Base-by-base conservation (phyloP, 2,113 vertebrate species). In the Microtus pennsylvanicus region DNA sequence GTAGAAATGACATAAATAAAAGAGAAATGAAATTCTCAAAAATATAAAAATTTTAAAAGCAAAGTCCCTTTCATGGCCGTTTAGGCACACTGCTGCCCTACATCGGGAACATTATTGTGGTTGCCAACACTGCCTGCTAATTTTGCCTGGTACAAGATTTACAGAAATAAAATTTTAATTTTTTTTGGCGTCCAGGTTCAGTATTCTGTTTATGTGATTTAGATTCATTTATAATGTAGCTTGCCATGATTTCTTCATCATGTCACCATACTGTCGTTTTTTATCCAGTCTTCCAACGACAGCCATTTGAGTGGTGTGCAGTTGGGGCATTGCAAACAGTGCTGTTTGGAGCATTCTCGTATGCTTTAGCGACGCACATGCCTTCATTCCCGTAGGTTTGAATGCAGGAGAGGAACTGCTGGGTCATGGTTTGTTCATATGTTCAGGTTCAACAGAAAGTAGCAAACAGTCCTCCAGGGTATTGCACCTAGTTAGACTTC, bases 131-230 rank as follows among this genome's bases (percentile, higher is more conserved):
- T 3, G 52, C n/a, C 1, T 85, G 35, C 30, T 91, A 38, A 9
- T 92, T 96, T 92, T 95, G 63, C 8, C 45, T 67, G 12, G 45
- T 96, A 74, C 70, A 65, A 78, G n/a, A 94, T 89, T 94, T 90
- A 9, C 72, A 89, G 72, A 91, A 96, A 90, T 63, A 75, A 52
- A 72, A 74, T 67, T 52, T 89, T 33, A 89, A 82, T 75, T 50
- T 93, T 69, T 24, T 83, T 47, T 96, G 26, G 11, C 0, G 85
- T 90, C 93, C 52, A 78, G 67, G 22, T 35, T 87, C 69, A 89
- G 80, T 38, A 45, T 89, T 89, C 52, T 95, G 75, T 70, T 90
- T 87, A 65, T 58, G 63, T 93, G 52, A 72, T 85, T 89, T 7
- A 92, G 42, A 67, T 87, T 65, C 7, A 45, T 52, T 69, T 82